Conservation (phyloP, 1,140 invertebrate species). For the Propsilocerus akamusi region DNA sequence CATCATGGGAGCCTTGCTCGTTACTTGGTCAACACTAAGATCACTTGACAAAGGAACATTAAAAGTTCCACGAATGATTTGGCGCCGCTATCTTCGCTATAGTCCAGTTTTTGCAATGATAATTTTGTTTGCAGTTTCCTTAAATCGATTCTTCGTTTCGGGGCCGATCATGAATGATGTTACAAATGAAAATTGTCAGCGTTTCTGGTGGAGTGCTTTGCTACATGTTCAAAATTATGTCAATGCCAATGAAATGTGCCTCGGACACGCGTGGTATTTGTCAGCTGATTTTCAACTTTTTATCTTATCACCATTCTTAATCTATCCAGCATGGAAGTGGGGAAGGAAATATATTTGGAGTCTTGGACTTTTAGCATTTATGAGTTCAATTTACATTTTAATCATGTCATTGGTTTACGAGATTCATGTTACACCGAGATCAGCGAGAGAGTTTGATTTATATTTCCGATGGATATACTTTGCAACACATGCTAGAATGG, state of each 20-base stretch:
- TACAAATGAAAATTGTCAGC: not conserved
- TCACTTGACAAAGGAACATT: not conserved
- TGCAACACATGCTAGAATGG: not conserved
- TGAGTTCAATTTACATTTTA: not conserved
- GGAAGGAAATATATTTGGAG: not conserved
- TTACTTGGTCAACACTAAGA: not conserved
- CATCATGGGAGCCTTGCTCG: not conserved
- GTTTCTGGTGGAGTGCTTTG: not conserved
- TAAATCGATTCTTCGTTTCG: not conserved
- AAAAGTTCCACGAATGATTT: not conserved
- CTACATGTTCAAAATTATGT: not conserved
- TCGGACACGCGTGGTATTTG: constrained; percentile 34
- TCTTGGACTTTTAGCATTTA: not conserved
- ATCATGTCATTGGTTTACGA: too few relatives aligned
- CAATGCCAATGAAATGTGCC: constrained; percentile 16
- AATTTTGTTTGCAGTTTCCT: not conserved
- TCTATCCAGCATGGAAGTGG: constrained; percentile 16
- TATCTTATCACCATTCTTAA: constrained; percentile 25
- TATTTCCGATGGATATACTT: not conserved
- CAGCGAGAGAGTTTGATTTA: not conserved
- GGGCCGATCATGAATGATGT: not conserved
- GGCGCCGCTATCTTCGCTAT: not conserved
- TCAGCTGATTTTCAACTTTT: constrained; percentile 33
- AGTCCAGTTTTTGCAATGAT: not conserved
- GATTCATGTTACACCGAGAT: too few relatives aligned